Conservation (phyloP, 2,797 vertebrate genomes). For the Anas bernieri region DNA sequence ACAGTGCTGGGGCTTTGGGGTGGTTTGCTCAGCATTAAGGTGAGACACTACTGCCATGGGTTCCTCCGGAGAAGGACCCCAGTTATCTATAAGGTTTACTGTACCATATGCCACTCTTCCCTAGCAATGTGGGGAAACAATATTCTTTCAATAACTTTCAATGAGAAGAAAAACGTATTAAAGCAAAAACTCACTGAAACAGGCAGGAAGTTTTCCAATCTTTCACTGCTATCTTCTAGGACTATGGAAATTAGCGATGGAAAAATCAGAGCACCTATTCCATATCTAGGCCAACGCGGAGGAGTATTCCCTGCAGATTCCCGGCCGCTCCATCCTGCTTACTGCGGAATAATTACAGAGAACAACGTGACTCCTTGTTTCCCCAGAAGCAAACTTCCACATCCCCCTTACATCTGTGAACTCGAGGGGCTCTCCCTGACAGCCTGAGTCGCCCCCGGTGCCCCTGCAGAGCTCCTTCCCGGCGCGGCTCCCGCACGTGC, state of each 20-base stretch:
- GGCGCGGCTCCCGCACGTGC: accelerated
- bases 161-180: accelerated
- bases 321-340: neutral
- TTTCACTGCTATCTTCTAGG: neutral
- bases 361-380: neutral
- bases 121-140: accelerated
- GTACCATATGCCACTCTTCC: accelerated
- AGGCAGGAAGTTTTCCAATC: neutral
- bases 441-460: accelerated
- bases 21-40: neutral
- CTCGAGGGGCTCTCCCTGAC: accelerated
- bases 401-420: accelerated
- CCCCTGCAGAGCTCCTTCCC: neutral
- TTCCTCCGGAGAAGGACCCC: accelerated
- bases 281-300: neutral
- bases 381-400: neutral
- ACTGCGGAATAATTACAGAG: neutral
- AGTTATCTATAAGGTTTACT: accelerated
- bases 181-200: neutral
- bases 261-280: neutral
- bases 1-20: neutral
- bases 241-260: neutral
- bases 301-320: neutral
- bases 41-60: accelerated
- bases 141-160: neutral